Base-by-base conservation (phyloP, 53 echinoderm and acorn worm genomes). In the Luidia sarsii region DNA sequence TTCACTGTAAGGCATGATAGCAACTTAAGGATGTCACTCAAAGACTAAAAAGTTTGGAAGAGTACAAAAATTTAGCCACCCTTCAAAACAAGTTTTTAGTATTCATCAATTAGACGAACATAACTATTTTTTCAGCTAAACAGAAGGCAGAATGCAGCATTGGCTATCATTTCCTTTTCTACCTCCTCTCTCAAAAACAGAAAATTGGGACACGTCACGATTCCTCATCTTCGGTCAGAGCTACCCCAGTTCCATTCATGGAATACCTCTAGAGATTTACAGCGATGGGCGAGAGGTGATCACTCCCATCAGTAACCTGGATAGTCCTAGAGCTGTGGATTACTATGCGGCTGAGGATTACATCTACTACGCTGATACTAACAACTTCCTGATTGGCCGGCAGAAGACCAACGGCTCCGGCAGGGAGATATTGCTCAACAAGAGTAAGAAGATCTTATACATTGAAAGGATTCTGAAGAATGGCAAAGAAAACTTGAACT, bases 141-240 rank as follows among this genome's bases (percentile, higher is more conserved):
- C 4, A 24, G 2, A 22, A n/a, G 27, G 22, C 6, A 10, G n/a
- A n/a, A n/a, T n/a, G n/a, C n/a, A n/a, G n/a, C n/a, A n/a, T n/a
- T n/a, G n/a, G 28, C 24, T 15, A 46, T 34, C 21, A 35, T 21
- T 38, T 0, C 23, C 3, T 51, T 46, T 1, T n/a, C 6, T 16
- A 7, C 35, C 75, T 70, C 24, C 33, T n/a, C 70, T 15, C 9
- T 37, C 39, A 15, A 15, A 33, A 51, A 16, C 88, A 95, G 95
- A 87, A 71, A 65, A 85, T 60, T 23, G 37, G 23, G 79, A 80
- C 66, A 73, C 41, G 5, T 38, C 77, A 21, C 86, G 56, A 21
- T 96, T 96, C 67, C 86, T 96, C 54, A 61, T 96, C 46, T 96
- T 85, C 29, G 93, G 97, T 27, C 93, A 93, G 69, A 89, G 92